Base-by-base conservation (phyloP, 1,140 invertebrate genomes). In the Hermatobates lingyangjiaoensis region DNA sequence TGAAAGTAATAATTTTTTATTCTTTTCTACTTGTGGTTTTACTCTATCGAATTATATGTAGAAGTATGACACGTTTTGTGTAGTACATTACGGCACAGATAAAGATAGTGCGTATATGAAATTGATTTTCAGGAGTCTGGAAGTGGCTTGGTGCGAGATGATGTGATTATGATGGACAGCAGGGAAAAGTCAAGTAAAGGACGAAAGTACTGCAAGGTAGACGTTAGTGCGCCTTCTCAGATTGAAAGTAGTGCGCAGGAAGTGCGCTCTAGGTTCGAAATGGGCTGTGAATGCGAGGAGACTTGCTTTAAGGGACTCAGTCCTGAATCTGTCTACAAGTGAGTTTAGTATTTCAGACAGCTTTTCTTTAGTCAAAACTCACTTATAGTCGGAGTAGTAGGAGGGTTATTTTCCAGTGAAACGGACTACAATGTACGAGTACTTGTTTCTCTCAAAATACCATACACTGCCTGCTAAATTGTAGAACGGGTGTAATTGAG, bases 251-350 rank as follows among this genome's bases (percentile, higher is more conserved):
- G 65, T 61, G 67, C 68, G 12, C 60, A 62, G 4, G 71, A 83
- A 69, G 81, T 85, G 1, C 71, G 74, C 58, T 73, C 77, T 57
- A 70, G 79, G 52, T 76, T 84, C 42, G 24, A 52, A 27, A 18
- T 52, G 55, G 81, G 81, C 30, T 84, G 82, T 59, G 81, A 84
- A 58, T 85, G 81, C 60, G 80, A 81, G 51, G 73, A 75, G 54
- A 80, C 76, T 58, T 84, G 81, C 59, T 84, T 84, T 59, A 67
- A 73, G 52, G 75, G 76, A 7, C 64, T 85, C 25, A 81, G 78
- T 63, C 72, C 80, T 2, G 80, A 82, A 55, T 73, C 71, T 55
- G 81, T 84, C 2, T 84, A 82, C 61, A 74, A 59, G 28, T 58
- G 45, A n/a, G n/a, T n/a, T n/a, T n/a, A n/a, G n/a, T n/a, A n/a